phyloP scores from a whole-genome alignment of 1,140 invertebrate genomes.

The Oryctes rhinoceros region DNA sequence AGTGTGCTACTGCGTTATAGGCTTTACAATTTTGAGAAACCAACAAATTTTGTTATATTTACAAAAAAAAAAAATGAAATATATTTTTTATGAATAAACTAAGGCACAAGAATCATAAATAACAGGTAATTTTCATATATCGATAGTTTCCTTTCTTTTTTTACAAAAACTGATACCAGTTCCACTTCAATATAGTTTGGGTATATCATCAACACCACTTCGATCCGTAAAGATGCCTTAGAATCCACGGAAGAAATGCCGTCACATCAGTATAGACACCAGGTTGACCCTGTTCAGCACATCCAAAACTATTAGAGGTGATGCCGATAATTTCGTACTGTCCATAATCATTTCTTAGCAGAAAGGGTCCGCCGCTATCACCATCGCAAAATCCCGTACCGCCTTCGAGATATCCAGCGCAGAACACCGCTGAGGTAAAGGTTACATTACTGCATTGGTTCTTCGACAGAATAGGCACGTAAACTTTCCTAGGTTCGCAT shows the following conservation, averaged over 20 bases:
- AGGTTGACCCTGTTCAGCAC: background rate
- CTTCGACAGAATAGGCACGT: slow-evolving; percentile 9
- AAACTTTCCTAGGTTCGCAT: slow-evolving; percentile 9
- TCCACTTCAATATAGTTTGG: background rate
- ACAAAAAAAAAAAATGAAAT: too few relatives aligned
- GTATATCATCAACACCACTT: background rate
- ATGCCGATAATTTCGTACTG: slow-evolving; percentile 22
- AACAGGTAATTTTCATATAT: too few relatives aligned
- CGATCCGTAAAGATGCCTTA: slow-evolving; percentile 15
- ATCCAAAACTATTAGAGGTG: slow-evolving; percentile 17
- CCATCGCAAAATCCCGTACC: slow-evolving; percentile 27
- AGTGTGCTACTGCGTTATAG: too few relatives aligned
- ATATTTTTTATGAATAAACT: too few relatives aligned
- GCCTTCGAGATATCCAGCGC: slow-evolving; percentile 33
- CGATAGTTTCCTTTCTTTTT: too few relatives aligned
- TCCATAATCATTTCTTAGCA: background rate
- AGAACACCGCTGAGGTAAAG: background rate
- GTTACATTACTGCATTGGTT: background rate
- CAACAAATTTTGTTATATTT: too few relatives aligned
- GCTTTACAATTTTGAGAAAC: too few relatives aligned
- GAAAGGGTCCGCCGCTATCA: slow-evolving; percentile 10
- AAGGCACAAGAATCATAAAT: too few relatives aligned
- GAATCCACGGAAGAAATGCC: slow-evolving; percentile 15
- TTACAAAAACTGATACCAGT: too few relatives aligned
- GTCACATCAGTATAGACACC: slow-evolving; percentile 16